Conservation (phyloP, 2,888 invertebrate species). For the Heliconius sara region DNA sequence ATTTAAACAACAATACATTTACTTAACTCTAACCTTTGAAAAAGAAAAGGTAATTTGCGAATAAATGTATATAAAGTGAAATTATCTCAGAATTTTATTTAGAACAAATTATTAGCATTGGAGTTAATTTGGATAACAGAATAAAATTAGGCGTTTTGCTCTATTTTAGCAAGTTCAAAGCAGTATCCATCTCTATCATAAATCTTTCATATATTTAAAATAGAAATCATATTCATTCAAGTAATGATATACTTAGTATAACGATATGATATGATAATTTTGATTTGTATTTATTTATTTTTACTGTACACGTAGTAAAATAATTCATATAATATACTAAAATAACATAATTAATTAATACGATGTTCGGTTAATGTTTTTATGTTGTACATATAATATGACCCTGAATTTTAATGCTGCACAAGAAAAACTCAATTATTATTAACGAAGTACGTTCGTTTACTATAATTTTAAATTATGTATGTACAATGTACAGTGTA, state of each 20-base stretch:
- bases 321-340: not conserved
- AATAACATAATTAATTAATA: not conserved
- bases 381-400: not conserved
- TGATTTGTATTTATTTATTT: not conserved
- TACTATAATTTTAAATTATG: constrained; percentile 1
- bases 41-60: constrained; percentile 52
- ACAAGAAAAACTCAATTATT: constrained; percentile 16
- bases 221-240: not conserved
- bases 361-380: not conserved
- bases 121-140: constrained; percentile 13
- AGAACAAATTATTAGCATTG: constrained; percentile 9
- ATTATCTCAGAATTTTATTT: constrained; percentile 29
- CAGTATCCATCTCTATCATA: not conserved
- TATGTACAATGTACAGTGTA: not conserved
- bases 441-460: not conserved
- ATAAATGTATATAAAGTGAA: constrained; percentile 43
- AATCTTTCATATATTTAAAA: not conserved
- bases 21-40: constrained; percentile 55
- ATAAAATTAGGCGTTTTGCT: not conserved
- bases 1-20: constrained; percentile 55
- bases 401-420: constrained; percentile 12
- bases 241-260: not conserved
- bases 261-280: not conserved
- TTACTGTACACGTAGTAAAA: not conserved
- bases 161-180: constrained; percentile 8